phyloP scores from a whole-genome alignment of 1,140 invertebrate genomes.

The Drosophila albomicans region DNA sequence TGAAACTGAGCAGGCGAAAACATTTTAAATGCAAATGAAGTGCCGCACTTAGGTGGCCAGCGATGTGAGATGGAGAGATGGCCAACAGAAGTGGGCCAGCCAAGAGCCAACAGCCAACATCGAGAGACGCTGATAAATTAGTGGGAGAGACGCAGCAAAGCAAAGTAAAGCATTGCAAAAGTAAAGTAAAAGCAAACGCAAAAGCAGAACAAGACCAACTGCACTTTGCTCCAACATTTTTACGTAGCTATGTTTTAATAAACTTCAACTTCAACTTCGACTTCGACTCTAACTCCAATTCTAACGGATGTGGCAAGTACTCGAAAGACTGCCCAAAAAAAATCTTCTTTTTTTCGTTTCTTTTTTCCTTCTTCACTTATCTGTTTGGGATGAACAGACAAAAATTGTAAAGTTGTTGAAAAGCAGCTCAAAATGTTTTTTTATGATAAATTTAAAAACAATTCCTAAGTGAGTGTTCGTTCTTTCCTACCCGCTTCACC shows the following conservation, averaged over 20 bases:
- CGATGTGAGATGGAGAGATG: slow-evolving; percentile 49
- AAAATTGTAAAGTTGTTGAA: slow-evolving; percentile 66
- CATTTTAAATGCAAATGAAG: slow-evolving; percentile 83
- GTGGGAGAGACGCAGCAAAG: slow-evolving; percentile 27
- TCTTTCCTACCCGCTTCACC: neutral
- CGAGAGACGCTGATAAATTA: slow-evolving; percentile 71
- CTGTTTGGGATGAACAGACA: slow-evolving; percentile 40
- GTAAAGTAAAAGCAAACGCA: too few species aligned
- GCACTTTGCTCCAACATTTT: slow-evolving; percentile 29
- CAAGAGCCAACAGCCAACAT: slow-evolving; percentile 13
- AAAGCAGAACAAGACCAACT: neutral
- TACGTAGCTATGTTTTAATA: slow-evolving; percentile 61
- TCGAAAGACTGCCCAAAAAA: slow-evolving; percentile 51
- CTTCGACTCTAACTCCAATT: slow-evolving; percentile 6
- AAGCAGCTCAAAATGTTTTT: slow-evolving; percentile 60
- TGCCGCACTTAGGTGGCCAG: slow-evolving; percentile 71
- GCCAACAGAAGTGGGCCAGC: slow-evolving; percentile 16
- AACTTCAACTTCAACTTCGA: slow-evolving; percentile 49
- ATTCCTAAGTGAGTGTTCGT: slow-evolving; percentile 55
- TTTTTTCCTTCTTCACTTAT: slow-evolving; percentile 18
- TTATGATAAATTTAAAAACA: slow-evolving; percentile 74
- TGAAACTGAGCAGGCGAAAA: slow-evolving; percentile 71
- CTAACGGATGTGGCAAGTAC: slow-evolving; percentile 20
- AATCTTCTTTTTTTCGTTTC: neutral
- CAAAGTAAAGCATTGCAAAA: neutral